Evolutionary conservation across 1,140 invertebrate genomes (phyloP), one percentile per base, ranked within the genome.

Genomic region (Kradibia gibbosae): DNA sequence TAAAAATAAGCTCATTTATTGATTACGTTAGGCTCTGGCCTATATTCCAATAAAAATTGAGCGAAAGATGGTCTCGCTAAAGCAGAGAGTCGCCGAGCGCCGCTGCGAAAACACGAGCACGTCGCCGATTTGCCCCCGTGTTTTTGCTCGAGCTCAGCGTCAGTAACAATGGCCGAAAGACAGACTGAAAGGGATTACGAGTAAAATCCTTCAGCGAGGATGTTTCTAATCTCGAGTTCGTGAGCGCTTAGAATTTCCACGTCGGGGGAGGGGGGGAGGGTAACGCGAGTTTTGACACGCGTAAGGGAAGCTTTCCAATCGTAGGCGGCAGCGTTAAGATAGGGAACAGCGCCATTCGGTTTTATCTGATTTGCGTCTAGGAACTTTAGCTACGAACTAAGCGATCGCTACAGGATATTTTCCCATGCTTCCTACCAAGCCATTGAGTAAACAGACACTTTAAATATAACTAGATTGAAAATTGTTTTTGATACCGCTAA

Each of bases 231-330:
- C 53, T 15, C 8, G 34, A 36, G 57, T 3, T 55, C 39, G 3
- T n/a, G 74, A n/a, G 13, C 31, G 28, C 57, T 62, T 62, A 39
- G 48, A 78, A 78, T 78, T 78, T 31, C 60, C 60, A 60, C 22
- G 25, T 45, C n/a, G n/a, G n/a, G n/a, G n/a, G n/a, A n/a, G n/a
- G n/a, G n/a, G n/a, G n/a, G n/a, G 57, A 53, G 39, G 39, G 13
- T 42, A 22, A 28, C 17, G 25, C 25, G n/a, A 67, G 34, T 39
- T 67, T 34, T 36, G 25, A 36, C 31, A 3, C 62, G 15, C 15
- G 22, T 22, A 25, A 15, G 15, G 45, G n/a, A 45, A 45, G 39
- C 39, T 71, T 71, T 71, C 25, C 60, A 2, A 13, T 34, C 28
- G 60, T 57, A 65, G 31, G 34, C 20, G 28, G 60, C 11, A 11